phyloP scores from a whole-genome alignment of 2,797 vertebrate genomes.

The Phoebastria nigripes region DNA sequence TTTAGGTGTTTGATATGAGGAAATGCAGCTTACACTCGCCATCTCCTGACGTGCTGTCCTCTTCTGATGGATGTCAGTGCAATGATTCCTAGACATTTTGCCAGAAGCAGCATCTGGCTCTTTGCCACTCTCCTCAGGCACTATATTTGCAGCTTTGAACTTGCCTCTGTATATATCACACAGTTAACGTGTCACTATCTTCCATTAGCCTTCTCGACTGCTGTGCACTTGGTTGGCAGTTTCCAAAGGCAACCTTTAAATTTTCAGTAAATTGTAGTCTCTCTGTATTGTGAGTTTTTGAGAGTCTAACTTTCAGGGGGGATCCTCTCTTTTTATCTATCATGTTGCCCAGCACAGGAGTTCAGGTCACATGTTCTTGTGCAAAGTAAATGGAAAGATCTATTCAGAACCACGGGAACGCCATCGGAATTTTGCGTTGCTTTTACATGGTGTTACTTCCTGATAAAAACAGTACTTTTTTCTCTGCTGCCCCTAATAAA shows the following conservation, averaged over 20 bases:
- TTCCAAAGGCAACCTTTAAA: conserved; percentile 29
- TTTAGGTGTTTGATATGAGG: background rate
- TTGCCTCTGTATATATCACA: conserved; percentile 9
- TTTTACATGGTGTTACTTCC: background rate
- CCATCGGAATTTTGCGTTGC: background rate
- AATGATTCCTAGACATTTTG: background rate
- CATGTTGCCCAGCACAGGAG: background rate
- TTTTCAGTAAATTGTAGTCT: background rate
- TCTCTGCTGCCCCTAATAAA: background rate
- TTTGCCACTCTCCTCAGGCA: conserved; percentile 9
- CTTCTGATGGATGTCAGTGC: conserved; percentile 17
- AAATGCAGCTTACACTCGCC: background rate
- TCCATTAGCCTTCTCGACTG: conserved; percentile 27
- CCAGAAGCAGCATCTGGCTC: conserved; percentile 52
- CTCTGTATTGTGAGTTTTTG: background rate
- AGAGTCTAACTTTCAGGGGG: background rate
- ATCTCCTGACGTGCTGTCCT: background rate
- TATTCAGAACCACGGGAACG: accelerated
- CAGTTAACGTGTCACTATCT: conserved; percentile 30
- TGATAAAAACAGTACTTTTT: background rate
- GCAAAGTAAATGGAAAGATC: background rate
- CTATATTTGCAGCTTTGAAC: conserved; percentile 33
- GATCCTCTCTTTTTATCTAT: background rate
- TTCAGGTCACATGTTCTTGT: background rate
- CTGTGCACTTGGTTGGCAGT: background rate